phyloP scores from a whole-genome alignment of 2,113 vertebrate species.

The Leucopsar rothschildi region DNA sequence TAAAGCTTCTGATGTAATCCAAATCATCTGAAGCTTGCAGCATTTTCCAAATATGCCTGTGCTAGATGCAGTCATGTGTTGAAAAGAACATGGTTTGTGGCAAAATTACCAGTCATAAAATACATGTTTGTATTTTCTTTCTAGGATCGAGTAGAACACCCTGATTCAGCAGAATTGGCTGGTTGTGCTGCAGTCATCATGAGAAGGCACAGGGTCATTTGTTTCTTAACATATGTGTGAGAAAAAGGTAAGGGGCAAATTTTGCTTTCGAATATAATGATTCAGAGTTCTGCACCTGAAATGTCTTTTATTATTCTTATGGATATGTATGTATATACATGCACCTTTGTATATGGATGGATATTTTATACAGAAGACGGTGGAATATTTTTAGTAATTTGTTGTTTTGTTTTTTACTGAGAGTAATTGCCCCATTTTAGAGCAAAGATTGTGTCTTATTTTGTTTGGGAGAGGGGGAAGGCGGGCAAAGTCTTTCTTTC shows the following conservation, averaged over 20 bases:
- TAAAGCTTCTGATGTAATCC: slow-evolving; percentile 20
- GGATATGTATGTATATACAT: background rate
- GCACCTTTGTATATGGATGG: background rate
- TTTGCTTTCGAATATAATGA: background rate
- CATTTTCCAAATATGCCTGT: slow-evolving; percentile 22
- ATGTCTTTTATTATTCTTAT: background rate
- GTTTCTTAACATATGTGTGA: slow-evolving; percentile 63
- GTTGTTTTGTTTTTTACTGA: background rate
- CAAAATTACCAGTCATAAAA: slow-evolving; percentile 48
- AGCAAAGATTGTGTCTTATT: background rate
- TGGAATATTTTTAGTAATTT: background rate
- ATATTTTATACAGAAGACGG: background rate
- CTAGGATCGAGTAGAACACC: slow-evolving; percentile 64
- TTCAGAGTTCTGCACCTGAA: background rate
- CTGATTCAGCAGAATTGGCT: slow-evolving; percentile 68
- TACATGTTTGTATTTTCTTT: slow-evolving; percentile 56
- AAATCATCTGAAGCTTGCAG: slow-evolving; percentile 11
- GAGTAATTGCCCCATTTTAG: background rate
- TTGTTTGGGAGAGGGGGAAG: background rate
- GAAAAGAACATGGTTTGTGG: slow-evolving; percentile 32
- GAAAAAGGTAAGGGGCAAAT: slow-evolving; percentile 70
- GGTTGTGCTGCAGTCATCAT: slow-evolving; percentile 63
- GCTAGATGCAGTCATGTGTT: background rate
- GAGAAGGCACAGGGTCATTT: slow-evolving; percentile 66
- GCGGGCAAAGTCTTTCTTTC: background rate